Percentiles rank a stretch among this genome's conserved stretches.
Evolutionary conservation across 1,140 invertebrate genomes (phyloP).

Genomic region (Drosophila parabipectinata): DNA sequence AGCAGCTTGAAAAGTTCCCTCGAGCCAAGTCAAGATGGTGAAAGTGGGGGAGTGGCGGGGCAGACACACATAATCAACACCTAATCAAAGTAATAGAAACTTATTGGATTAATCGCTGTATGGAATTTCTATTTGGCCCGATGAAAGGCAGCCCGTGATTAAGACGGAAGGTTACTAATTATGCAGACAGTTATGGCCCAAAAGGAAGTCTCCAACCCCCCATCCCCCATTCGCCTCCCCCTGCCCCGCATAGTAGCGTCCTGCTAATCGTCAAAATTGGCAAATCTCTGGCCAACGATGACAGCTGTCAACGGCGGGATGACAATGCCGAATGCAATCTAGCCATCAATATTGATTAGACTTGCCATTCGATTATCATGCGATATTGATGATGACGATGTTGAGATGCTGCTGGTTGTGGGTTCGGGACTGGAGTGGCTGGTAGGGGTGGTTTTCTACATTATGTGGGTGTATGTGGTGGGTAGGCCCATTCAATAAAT

Average conservation of each 20-base stretch:
- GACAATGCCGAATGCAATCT: conserved; percentile 53
- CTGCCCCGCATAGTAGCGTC: background rate
- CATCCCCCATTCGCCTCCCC: background rate
- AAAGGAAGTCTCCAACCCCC: background rate
- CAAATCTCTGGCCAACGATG: conserved; percentile 57
- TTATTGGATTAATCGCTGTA: conserved; percentile 77
- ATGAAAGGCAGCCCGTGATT: conserved; percentile 47
- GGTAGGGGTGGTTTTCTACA: background rate
- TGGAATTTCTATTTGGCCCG: conserved; percentile 67
- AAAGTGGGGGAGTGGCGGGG: background rate
- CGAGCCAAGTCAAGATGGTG: conserved; percentile 32
- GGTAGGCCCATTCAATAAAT: too few relatives aligned
- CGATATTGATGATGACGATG: conserved; percentile 1
- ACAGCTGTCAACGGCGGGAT: conserved; percentile 62
- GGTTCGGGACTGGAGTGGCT: background rate
- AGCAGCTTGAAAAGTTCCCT: conserved; percentile 60
- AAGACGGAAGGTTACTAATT: conserved; percentile 25
- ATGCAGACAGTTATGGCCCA: conserved; percentile 1
- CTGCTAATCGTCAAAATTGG: conserved; percentile 64
- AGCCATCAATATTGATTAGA: conserved; percentile 76
- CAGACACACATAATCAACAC: conserved; percentile 71
- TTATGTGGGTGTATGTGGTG: background rate
- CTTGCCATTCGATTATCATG: conserved; percentile 8
- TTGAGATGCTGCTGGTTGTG: too few relatives aligned
- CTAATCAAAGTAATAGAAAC: conserved; percentile 81